Percentiles rank a stretch among this genome's conserved stretches.
Evolutionary conservation across 2,113 vertebrate genomes (phyloP).

Genomic region (Apeltes quadracus): DNA sequence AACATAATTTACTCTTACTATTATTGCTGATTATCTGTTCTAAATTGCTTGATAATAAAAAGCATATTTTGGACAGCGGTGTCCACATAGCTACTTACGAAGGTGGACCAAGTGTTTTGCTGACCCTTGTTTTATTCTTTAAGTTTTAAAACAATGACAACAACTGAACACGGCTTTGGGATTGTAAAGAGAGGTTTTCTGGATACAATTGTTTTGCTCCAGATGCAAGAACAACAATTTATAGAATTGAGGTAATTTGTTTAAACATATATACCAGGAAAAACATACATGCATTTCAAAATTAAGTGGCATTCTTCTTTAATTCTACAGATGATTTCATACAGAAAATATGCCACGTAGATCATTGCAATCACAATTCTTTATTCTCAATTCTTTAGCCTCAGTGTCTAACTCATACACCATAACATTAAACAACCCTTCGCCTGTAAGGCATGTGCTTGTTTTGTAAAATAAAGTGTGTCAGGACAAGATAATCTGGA

Average conservation of each 20-base stretch:
- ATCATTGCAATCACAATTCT: conserved; percentile 67
- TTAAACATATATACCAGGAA: conserved; percentile 25
- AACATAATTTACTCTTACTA: not conserved
- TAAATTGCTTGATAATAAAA: too few species aligned
- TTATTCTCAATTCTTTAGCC: conserved; percentile 62
- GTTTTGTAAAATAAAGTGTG: conserved; percentile 65
- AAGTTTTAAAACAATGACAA: conserved; percentile 48
- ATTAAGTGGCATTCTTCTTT: conserved; percentile 61
- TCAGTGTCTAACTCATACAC: conserved; percentile 77
- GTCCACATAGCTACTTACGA: conserved; percentile 8
- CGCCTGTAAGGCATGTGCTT: conserved; percentile 74
- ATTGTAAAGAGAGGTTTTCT: conserved; percentile 37
- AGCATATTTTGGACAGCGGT: not conserved
- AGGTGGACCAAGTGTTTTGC: conserved; percentile 37
- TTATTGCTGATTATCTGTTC: too few species aligned
- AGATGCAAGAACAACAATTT: conserved; percentile 37
- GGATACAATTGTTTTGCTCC: conserved; percentile 17
- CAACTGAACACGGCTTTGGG: conserved; percentile 36
- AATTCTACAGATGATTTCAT: conserved; percentile 60
- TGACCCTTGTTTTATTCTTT: conserved; percentile 56
- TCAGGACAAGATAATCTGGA: conserved; percentile 59
- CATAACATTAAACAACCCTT: conserved; percentile 69
- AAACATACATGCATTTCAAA: conserved; percentile 59
- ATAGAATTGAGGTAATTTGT: conserved; percentile 47
- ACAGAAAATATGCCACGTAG: conserved; percentile 70